Evolutionary conservation across 64 coral and sea anemone species (phyloP), one percentile per base, ranked within the genome.

Genomic region (Trachythela sp.): DNA sequence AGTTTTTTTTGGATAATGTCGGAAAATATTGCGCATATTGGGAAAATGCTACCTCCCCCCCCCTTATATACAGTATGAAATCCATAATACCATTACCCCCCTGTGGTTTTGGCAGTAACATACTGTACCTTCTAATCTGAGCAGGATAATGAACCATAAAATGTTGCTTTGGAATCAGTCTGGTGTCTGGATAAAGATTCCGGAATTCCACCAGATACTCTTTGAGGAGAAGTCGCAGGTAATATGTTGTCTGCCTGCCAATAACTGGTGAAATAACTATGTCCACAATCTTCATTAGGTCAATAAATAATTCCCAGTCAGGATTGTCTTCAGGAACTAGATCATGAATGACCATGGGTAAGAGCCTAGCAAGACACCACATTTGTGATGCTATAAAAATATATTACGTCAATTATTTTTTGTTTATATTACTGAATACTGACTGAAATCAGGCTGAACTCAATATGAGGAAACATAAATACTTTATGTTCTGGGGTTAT

Each of bases 121-220:
- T n/a, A n/a, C n/a, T n/a, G n/a, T 84, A 59, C 76, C 54, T 40
- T 27, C 77, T 50, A 24, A 90, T 84, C 14, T 60, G 9, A n/a
- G 71, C 27, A 18, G 89, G 89, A 67, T 90, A 90, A 26, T 90
- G 89, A 9, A 90, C 39, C 89, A 90, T 58, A 37, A 90, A 90
- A 41, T 85, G 89, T 22, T 85, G 77, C 35, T 90, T 90, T 11
- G 89, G 89, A 42, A 84, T 90, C 2, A 90, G 39, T 22, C 22
- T 42, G 8, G 37, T 90, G 48, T 34, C 49, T 59, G 77, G 77
- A 39, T 85, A 90, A 22, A 85, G 24, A 20, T 31, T 48, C 26
- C 40, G 18, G 18, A 90, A 84, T n/a, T 70, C 89, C 26, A 85
- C 45, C 31, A 90, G 51, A 85, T 85, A 90, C 34, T 90, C 89